Percentiles rank a stretch among this genome's conserved stretches.
Conservation (phyloP, 2,888 invertebrate genomes). For the Malacosoma neustria region DNA sequence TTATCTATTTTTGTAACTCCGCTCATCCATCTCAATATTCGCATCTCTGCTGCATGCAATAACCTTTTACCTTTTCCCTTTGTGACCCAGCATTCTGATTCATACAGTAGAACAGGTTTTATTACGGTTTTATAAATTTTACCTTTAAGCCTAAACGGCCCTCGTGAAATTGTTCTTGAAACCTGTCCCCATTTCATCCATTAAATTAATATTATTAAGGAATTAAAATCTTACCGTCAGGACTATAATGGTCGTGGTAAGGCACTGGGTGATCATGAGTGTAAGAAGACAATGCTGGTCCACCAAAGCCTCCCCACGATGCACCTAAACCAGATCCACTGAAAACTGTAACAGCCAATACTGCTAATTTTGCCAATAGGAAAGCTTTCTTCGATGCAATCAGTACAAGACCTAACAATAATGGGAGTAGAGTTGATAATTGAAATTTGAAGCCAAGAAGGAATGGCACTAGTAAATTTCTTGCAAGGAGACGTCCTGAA, state of each 20-base stretch:
- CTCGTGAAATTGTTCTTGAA: no score
- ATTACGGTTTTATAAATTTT: no score
- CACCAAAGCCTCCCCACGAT: slow-evolving; percentile 33
- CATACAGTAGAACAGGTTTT: no score
- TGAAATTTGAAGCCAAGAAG: slow-evolving; percentile 88
- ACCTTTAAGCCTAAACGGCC: no score
- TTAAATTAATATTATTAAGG: no score
- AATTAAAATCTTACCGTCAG: slow-evolving; percentile 33
- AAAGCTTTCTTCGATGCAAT: slow-evolving; percentile 86
- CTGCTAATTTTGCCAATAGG: slow-evolving; percentile 82
- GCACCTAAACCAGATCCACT: slow-evolving; percentile 69
- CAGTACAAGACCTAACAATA: slow-evolving; percentile 81
- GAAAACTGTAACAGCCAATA: slow-evolving; percentile 81
- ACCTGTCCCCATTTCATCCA: no score
- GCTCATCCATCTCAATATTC: no score
- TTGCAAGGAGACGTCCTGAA: slow-evolving; percentile 81
- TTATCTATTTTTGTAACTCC: no score
- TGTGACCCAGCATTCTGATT: no score
- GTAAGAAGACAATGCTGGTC: slow-evolving; percentile 43
- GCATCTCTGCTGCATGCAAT: no score
- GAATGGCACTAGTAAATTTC: slow-evolving; percentile 84
- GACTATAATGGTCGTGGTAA: slow-evolving; percentile 41
- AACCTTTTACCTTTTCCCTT: no score
- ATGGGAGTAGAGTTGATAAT: slow-evolving; percentile 81
- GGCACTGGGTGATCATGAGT: slow-evolving; percentile 40